Evolutionary conservation across 2,888 invertebrate species (phyloP), one percentile per base, ranked within the genome.

Genomic region (Campopleginae sp.): DNA sequence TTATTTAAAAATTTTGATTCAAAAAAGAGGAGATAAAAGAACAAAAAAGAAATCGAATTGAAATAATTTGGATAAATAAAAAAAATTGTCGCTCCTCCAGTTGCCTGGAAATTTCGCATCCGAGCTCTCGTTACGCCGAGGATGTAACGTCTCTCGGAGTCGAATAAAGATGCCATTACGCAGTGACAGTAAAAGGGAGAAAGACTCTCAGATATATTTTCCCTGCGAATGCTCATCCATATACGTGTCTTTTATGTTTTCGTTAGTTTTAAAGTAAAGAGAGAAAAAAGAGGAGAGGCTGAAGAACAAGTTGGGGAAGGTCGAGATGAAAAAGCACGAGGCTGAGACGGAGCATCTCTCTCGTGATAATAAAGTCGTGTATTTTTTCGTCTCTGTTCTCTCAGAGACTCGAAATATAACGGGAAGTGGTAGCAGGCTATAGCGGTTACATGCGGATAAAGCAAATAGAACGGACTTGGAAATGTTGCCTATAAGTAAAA

Each of bases 311-410:
- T 70, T 54, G 61, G 6, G 14, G 19, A 61, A 70, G 33, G 48
- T 63, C 38, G 70, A 48, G 38, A 61, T 33, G 44, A 31, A 51
- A 61, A 83, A 70, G 8, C 10, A 78, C 65, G 31, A 19, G 51
- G 19, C 14, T 46, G 63, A 27, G 58, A 48, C 44, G 51, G 63
- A 46, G 27, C 71, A 66, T 84, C 71, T 71, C n/a, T 38, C 65
- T 14, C 80, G 80, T 71, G 65, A 80, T 80, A 71, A 80, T 72
- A 77, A 84, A 80, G 72, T 68, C 48, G 27, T 42, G 14, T 14
- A 5, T 33, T 33, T 48, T 70, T 48, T 70, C 17, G n/a, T 72
- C 38, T 38, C 71, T 19, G 38, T 44, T 31, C 31, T 31, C 38
- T 42, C n/a, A 10, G 23, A 14, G 7, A 19, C 14, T 31, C 38